A percentile compares a stretch with the other conserved stretches of the same genome.
These are phyloP conservation scores for Mechanitis mazaeus DNA, from an alignment of 2,888 invertebrate species.

Conservation along the genomic window DNA sequence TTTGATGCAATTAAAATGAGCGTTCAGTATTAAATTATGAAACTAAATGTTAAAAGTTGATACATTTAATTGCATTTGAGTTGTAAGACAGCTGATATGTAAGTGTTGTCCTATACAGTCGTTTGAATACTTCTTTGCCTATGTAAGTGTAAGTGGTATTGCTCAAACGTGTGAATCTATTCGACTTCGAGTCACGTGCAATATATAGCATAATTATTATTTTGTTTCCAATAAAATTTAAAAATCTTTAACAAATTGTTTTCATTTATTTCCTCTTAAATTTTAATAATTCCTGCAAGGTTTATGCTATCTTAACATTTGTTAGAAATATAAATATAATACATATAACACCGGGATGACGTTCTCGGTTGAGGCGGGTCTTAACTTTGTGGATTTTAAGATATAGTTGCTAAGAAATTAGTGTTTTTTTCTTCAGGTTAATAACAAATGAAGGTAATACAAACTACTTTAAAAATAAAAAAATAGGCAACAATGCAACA, in stretches of 20 bases:
- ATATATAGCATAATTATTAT: slow-evolving; percentile 76
- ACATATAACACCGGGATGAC: too few species aligned
- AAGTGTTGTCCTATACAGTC: slow-evolving; percentile 8
- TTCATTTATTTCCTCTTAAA: slow-evolving; percentile 30
- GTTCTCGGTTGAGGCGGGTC: too few species aligned
- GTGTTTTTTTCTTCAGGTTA: too few species aligned
- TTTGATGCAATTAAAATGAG: neutral
- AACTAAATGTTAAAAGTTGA: neutral
- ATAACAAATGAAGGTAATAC: too few species aligned
- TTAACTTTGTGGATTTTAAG: too few species aligned
- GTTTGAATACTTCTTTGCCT: slow-evolving; percentile 6
- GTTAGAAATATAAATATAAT: too few species aligned
- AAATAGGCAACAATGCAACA: too few species aligned
- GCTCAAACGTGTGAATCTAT: slow-evolving; percentile 58
- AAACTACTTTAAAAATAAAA: too few species aligned
- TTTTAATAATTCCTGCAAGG: neutral
- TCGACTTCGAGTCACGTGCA: slow-evolving; percentile 68
- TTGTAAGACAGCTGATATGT: neutral
- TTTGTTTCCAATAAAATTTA: slow-evolving; percentile 75
- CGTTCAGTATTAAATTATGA: neutral
- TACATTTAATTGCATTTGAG: neutral
- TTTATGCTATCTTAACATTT: neutral
- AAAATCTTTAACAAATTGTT: slow-evolving; percentile 40
- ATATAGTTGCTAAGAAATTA: too few species aligned
- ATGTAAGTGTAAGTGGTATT: slow-evolving; percentile 67